Base-by-base conservation (phyloP, 30 jellyfish, hydroid and myxozoan species). In the Nemopilema nomurai region DNA sequence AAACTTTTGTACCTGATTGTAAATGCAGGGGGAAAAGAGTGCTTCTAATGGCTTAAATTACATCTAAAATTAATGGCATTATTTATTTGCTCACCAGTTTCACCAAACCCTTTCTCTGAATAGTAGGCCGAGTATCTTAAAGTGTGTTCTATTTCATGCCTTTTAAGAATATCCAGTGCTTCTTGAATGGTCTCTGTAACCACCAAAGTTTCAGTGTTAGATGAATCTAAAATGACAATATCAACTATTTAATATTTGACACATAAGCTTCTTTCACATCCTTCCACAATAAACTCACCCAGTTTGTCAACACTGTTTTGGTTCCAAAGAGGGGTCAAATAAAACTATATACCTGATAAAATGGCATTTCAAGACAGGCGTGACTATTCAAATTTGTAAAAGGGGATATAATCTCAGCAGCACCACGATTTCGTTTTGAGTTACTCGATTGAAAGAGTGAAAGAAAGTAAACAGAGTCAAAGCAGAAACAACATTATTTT, bases 31-130 rank as follows among this genome's bases (percentile, higher is more conserved):
- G 31, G 29, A 66, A 13, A 1, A 22, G 50, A 66, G 1, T 66
- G 32, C 51, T 22, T 66, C 76, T 66, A 13, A 30, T 6, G 32
- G 20, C 32, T 13, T 9, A 27, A 16, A 66, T 66, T 17, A 66
- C 30, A 17, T 3, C 32, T 1, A 66, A 66, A 64, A 66, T 66
- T 30, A 66, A 0, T 30, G 49, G 32, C 29, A 66, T 22, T 27
- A 13, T 66, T 30, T 66, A 41, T 22, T 18, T 30, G 32, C 76
- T 66, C 29, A 73, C 83, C 83, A 4, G 83, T 30, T 53, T 51
- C 72, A 27, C 77, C 87, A 77, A 53, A 53, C 27, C 62, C 77
- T 30, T 77, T 77, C 65, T n/a, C 62, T 77, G 87, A 49, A 25
- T 53, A 50, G 28, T 17, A 63, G 17, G 77, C 26, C 32, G 77